A percentile compares a stretch with the other conserved stretches of the same genome.
These are phyloP conservation scores for Trichosurus vulpecula DNA, from an alignment of 2,797 vertebrate genomes.

Conservation along the genomic window DNA sequence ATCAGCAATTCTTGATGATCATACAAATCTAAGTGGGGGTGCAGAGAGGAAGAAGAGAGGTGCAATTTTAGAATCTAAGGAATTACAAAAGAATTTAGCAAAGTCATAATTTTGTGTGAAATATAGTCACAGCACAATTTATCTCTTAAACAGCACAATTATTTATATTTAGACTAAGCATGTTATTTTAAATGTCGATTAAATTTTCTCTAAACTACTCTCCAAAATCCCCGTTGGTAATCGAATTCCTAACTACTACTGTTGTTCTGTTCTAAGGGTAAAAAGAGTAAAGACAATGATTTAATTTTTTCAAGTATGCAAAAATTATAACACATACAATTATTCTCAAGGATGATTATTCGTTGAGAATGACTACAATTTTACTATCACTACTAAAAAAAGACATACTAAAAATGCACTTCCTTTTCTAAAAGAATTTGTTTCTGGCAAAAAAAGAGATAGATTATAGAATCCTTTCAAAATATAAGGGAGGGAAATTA, in stretches of 20 bases:
- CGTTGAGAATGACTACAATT: constrained; percentile 33
- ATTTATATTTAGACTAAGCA: constrained; percentile 44
- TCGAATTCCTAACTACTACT: constrained; percentile 25
- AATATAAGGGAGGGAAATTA: constrained; percentile 18
- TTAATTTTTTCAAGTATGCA: neutral
- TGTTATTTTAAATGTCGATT: constrained; percentile 13
- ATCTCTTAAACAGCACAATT: constrained; percentile 9
- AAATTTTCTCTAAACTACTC: constrained; percentile 44
- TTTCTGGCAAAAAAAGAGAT: constrained; percentile 35
- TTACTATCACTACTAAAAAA: constrained; percentile 54
- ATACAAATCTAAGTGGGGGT: constrained; percentile 31
- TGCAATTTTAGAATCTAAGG: constrained; percentile 40
- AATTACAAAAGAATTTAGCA: constrained; percentile 28
- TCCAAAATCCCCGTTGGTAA: constrained; percentile 17
- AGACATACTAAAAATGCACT: constrained; percentile 11
- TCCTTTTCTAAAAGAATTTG: constrained; percentile 40
- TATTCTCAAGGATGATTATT: neutral
- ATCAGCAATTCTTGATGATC: constrained; percentile 33
- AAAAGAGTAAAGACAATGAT: constrained; percentile 37
- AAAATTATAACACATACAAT: constrained; percentile 4
- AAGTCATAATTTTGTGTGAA: constrained; percentile 52
- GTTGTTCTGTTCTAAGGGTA: constrained; percentile 34
- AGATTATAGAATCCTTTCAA: constrained; percentile 44
- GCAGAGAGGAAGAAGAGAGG: neutral
- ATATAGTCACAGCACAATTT: constrained; percentile 46